Conservation (phyloP, 1,140 invertebrate species). For the Physella acuta region DNA sequence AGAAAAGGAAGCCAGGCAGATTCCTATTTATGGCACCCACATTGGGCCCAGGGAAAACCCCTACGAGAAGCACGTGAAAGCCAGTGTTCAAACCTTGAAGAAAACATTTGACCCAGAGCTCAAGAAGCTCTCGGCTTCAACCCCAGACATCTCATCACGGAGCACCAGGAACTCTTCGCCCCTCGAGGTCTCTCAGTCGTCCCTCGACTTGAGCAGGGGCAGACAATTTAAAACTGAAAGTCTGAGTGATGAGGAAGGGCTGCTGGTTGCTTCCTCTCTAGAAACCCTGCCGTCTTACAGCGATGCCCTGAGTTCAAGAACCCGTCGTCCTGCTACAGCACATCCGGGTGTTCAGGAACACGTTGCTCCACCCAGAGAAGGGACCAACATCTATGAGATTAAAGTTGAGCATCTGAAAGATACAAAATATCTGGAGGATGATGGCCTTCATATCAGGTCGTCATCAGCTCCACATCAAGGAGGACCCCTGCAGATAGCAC, state of each 20-base stretch:
- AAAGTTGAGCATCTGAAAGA: slow-evolving; percentile 38
- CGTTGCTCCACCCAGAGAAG: too few species aligned
- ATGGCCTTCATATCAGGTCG: slow-evolving; percentile 41
- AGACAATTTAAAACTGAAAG: not conserved
- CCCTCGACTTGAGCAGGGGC: not conserved
- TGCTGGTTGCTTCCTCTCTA: slow-evolving; percentile 15
- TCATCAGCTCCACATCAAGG: slow-evolving; percentile 42
- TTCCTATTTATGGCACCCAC: slow-evolving; percentile 44
- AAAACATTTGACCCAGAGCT: not conserved
- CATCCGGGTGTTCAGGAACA: too few species aligned
- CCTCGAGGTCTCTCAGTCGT: not conserved
- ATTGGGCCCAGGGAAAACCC: slow-evolving; percentile 29
- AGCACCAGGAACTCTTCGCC: not conserved
- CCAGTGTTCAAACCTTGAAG: not conserved
- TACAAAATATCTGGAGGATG: slow-evolving; percentile 14
- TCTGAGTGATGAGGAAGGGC: not conserved
- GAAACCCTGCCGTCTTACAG: slow-evolving; percentile 20
- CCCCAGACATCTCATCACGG: slow-evolving; percentile 4
- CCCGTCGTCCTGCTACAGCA: too few species aligned
- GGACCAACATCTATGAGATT: slow-evolving; percentile 53
- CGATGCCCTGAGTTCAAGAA: not conserved
- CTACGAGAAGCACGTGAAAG: slow-evolving; percentile 12
- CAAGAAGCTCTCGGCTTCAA: not conserved
- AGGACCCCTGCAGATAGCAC: slow-evolving; percentile 8
- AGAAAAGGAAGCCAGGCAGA: slow-evolving; percentile 19